Evolutionary conservation across 2,113 vertebrate species (phyloP), one percentile per base, ranked within the genome.

Genomic region (Perognathus longimembris): DNA sequence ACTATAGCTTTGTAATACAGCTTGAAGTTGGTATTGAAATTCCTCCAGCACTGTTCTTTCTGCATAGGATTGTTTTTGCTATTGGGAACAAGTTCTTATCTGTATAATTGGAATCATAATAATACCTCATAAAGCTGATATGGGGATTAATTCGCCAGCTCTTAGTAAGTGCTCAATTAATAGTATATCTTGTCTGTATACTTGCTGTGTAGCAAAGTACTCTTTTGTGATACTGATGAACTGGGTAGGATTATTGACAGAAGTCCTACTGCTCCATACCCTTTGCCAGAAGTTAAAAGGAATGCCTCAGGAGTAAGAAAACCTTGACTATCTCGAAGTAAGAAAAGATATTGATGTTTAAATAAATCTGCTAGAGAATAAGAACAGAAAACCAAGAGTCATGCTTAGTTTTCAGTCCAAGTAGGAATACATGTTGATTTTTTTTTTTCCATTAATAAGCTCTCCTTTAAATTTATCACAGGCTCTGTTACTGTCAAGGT

Each of bases 401-500:
- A 3, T 0, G 26, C 82, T 94, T 5, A 67, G 14, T 69, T 83
- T 79, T 80, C 17, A 64, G 54, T 59, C 84, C 50, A 89, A 89
- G 40, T 88, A 76, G 74, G 14, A 54, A 42, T 70, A 89, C 66
- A n/a, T n/a, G n/a, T n/a, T n/a, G n/a, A n/a, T n/a, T n/a, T n/a
- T 70, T 42, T 8, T n/a, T 57, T 67, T 67, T 83, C 86, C 57
- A 77, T 94, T 93, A 96, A 81, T 80, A 28, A 91, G 2, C 24
- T 97, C 89, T 95, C 36, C 14, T 85, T 95, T 94, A 32, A 89
- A 94, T 93, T 93, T 93, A 42, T 94, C 76, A 50, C 93, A 99
- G 99, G 99, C 69, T 97, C 97, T 45, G 98, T 99, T 96, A 98
- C 95, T 63, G 96, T 99, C 92, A 99, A 99, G 85, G 98, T 99